Conservation (phyloP, 2,797 vertebrate species). For the Eospalax fontanierii region DNA sequence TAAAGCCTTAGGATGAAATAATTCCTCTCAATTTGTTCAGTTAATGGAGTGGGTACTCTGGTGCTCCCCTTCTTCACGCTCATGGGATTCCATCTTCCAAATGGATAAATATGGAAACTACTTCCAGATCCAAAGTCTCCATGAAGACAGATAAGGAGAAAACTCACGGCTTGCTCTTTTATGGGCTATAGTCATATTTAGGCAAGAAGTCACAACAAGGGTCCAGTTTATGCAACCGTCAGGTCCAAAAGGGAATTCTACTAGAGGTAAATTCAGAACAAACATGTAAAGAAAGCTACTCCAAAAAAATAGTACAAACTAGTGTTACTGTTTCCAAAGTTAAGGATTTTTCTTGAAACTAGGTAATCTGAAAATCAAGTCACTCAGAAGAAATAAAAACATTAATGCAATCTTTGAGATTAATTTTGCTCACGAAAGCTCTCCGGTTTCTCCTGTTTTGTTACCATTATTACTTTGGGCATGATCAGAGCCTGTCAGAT, state of each 20-base stretch:
- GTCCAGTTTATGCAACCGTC: neutral
- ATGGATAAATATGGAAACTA: neutral
- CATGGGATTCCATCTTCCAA: neutral
- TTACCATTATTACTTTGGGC: slow-evolving; percentile 30
- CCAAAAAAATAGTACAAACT: neutral
- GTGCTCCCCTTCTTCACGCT: neutral
- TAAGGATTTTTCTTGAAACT: neutral
- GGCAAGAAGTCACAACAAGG: slow-evolving; percentile 39
- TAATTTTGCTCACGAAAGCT: slow-evolving; percentile 50
- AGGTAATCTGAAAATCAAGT: slow-evolving; percentile 59
- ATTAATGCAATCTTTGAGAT: slow-evolving; percentile 18
- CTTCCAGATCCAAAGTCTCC: neutral
- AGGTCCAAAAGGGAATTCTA: slow-evolving; percentile 48
- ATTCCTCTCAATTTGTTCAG: neutral
- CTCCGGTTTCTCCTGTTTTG: slow-evolving; percentile 24
- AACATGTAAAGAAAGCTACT: too few species aligned
- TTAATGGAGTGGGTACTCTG: neutral
- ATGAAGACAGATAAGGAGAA: slow-evolving; percentile 11
- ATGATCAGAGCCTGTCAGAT: slow-evolving; percentile 27
- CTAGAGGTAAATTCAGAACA: too few species aligned
- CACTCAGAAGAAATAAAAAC: slow-evolving; percentile 43
- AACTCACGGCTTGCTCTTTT: slow-evolving; percentile 22
- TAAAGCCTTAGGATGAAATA: slow-evolving; percentile 18
- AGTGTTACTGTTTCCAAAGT: slow-evolving; percentile 15
- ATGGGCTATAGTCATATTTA: slow-evolving; percentile 47